Evolutionary conservation across 37 sponge, comb jelly and placozoan species (phyloP).

Genomic region (Theonella swinhoei): DNA sequence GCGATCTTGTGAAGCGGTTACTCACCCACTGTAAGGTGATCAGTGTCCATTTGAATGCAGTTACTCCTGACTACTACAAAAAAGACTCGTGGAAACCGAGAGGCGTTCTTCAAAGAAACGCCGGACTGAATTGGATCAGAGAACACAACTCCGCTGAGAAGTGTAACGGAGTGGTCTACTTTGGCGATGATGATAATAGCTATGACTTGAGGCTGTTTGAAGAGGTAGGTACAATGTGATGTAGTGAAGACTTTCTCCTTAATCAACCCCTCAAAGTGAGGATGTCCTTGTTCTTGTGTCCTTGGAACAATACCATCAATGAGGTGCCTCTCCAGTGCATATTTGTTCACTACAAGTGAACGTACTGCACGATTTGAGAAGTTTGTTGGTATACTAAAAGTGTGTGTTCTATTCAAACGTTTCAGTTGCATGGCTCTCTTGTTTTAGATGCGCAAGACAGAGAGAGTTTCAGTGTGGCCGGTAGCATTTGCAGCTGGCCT

Average conservation of each 20-base stretch:
- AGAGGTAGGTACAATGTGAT: slow-evolving; percentile 70
- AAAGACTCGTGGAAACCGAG: slow-evolving; percentile 5
- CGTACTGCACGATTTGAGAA: no score
- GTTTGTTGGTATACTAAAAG: no score
- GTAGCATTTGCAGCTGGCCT: slow-evolving; percentile 86
- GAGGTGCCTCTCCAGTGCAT: no score
- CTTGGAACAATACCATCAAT: no score
- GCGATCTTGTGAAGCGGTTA: slow-evolving; percentile 38
- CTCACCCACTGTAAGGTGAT: slow-evolving; percentile 15
- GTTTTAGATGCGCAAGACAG: slow-evolving; percentile 81
- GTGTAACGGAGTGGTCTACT: slow-evolving; percentile 85
- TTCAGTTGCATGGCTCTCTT: no score
- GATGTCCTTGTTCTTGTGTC: no score
- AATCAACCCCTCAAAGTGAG: no score
- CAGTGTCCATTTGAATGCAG: slow-evolving; percentile 39
- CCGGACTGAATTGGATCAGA: slow-evolving; percentile 65
- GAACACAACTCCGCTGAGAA: background rate
- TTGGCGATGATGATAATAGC: slow-evolving; percentile 95
- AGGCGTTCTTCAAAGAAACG: slow-evolving; percentile 89
- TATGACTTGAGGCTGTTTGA: slow-evolving; percentile 89
- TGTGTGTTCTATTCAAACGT: no score
- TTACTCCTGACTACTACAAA: slow-evolving; percentile 16
- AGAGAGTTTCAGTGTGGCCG: slow-evolving; percentile 82
- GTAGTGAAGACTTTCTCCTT: no score
- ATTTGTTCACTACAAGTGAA: no score